Base-by-base conservation (phyloP, 2,797 vertebrate species). In the Acanthurus tractus region DNA sequence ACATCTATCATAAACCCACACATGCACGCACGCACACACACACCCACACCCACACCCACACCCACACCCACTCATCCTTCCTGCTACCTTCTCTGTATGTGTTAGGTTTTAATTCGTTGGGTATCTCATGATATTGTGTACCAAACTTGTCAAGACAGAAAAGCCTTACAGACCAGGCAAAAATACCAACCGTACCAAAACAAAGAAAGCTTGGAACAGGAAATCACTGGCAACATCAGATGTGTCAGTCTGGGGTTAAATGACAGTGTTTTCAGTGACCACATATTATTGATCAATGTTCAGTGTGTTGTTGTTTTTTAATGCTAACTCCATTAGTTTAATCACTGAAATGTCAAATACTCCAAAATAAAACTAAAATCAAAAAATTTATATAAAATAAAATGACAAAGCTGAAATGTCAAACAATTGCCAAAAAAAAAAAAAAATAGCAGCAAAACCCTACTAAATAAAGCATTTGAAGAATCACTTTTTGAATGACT, bases 11-110 rank as follows among this genome's bases (percentile, higher is more conserved):
- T 61, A 70, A 40, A 58, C 72, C 46, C 34, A 45, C 67, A 70
- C 49, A 45, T 11, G 40, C 17, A 49, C 63, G 67, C 44, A 54
- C 73, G 58, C 25, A 40, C 69, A 67, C 13, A 48, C 22, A 66
- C 69, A 67, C 53, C 22, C 13, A 49, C 23, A 68, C 22, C 50
- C 50, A 57, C 49, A 53, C 73, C 54, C n/a, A 38, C 69, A 67
- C 53, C 22, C 13, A 49, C 23, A 68, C 22, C 50, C 50, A 57
- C 49, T 29, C 36, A 22, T 8, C 2, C 61, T 71, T 29, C 56
- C 38, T 45, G 34, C 50, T 11, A 17, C 20, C 14, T 1, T 3
- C n/a, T 50, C 8, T 17, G 62, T 18, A 11, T 34, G 29, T 34
- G 29, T 34, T 34, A 34, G 3, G 11, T 14, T 6, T 11, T 2